Evolutionary conservation across 2,888 invertebrate species (phyloP).

Genomic region (Agrochola lychnidis): DNA sequence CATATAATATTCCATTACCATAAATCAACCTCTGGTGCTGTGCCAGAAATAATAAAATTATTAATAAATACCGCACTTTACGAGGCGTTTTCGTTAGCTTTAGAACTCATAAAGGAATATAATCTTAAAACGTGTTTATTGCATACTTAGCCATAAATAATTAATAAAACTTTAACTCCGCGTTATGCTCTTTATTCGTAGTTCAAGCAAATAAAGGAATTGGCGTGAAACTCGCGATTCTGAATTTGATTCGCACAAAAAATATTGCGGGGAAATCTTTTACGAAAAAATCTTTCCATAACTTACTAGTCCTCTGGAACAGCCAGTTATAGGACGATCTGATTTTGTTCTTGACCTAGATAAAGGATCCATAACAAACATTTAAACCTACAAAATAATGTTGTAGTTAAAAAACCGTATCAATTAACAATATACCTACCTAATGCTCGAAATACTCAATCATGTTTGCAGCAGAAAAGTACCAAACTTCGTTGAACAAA

Average conservation of each 20-base stretch:
- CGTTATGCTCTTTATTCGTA: conserved; percentile 11
- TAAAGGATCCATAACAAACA: not conserved
- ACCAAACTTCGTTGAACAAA: not conserved
- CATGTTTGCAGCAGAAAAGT: not conserved
- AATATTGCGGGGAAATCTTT: not conserved
- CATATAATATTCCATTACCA: conserved; percentile 15
- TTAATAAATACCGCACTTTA: conserved; percentile 35
- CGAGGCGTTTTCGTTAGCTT: conserved; percentile 40
- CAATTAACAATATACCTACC: no score
- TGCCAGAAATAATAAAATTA: conserved; percentile 32
- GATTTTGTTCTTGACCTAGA: not conserved
- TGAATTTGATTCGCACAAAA: conserved; percentile 12
- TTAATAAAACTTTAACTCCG: conserved; percentile 20
- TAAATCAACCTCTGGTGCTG: conserved; percentile 24
- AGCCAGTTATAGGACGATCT: not conserved
- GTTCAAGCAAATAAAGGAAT: conserved; percentile 17
- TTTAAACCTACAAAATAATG: no score
- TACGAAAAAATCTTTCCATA: not conserved
- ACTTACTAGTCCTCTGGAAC: not conserved
- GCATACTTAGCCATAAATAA: conserved; percentile 33
- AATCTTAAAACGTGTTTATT: conserved; percentile 38
- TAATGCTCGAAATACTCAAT: no score
- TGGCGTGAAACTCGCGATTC: not conserved
- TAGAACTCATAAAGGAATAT: conserved; percentile 40
- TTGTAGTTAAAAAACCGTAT: no score